Conservation (phyloP, 2,888 invertebrate species). For the Lordiphosa andalusiaca region DNA sequence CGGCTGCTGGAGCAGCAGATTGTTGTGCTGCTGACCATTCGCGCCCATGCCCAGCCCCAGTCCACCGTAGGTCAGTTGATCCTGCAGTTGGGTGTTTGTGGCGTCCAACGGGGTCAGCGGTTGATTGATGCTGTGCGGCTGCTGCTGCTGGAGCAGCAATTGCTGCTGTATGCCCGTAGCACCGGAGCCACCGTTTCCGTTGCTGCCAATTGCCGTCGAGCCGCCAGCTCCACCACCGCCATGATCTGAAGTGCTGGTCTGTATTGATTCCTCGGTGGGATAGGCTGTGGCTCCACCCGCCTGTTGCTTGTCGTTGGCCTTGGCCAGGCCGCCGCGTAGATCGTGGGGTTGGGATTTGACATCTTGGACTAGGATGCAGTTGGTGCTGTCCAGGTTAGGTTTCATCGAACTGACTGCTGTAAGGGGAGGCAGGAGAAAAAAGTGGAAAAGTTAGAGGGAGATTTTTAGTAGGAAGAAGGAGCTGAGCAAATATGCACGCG, state of each 20-base stretch:
- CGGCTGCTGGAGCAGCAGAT: conserved; percentile 63
- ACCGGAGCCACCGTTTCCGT: conserved; percentile 3
- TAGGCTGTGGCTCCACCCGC: conserved; percentile 82
- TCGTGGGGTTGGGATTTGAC: conserved; percentile 89
- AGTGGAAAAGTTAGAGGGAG: background rate
- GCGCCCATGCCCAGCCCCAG: conserved; percentile 29
- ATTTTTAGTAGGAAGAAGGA: no score
- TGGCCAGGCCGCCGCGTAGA: conserved; percentile 86
- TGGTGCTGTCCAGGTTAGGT: conserved; percentile 91
- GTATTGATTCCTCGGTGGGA: conserved; percentile 89
- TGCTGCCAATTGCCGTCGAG: conserved; percentile 19
- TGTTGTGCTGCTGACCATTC: conserved; percentile 47
- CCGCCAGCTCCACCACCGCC: conserved; percentile 66
- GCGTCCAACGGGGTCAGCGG: conserved; percentile 65
- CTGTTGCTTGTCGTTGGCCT: conserved; percentile 62
- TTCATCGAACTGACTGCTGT: conserved; percentile 94
- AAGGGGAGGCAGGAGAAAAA: conserved; percentile 77
- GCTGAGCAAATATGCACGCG: no score
- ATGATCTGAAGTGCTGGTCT: conserved; percentile 86
- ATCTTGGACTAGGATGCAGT: conserved; percentile 93
- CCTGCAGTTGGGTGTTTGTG: conserved; percentile 64
- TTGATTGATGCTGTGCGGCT: conserved; percentile 77
- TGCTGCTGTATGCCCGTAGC: conserved; percentile 81
- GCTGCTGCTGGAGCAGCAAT: conserved; percentile 82
- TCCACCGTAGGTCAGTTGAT: conserved; percentile 61